A percentile compares a stretch with the other conserved stretches of the same genome.
These are phyloP conservation scores for Mustela nigripes DNA, from an alignment of 2,113 vertebrate genomes.

Conservation along the genomic window DNA sequence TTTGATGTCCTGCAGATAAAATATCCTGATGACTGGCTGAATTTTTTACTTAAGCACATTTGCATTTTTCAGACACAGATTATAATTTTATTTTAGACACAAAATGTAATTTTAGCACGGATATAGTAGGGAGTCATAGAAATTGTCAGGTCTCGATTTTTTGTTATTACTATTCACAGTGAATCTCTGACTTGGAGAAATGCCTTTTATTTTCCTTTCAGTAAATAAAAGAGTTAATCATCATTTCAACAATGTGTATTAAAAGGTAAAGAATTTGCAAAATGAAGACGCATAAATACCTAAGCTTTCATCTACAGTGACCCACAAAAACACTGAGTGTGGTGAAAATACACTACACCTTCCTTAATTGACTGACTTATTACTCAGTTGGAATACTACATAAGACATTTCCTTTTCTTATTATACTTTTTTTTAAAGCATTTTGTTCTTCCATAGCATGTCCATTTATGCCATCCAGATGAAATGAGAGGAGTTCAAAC, in stretches of 20 bases:
- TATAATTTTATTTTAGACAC: slow-evolving; percentile 25
- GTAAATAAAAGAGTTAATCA: not conserved
- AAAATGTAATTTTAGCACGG: not conserved
- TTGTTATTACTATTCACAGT: not conserved
- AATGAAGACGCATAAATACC: not conserved
- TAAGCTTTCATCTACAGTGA: not conserved
- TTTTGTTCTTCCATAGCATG: not conserved
- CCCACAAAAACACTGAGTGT: not conserved
- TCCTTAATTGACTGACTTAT: not conserved
- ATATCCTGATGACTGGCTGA: slow-evolving; percentile 22
- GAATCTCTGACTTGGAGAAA: slow-evolving; percentile 12
- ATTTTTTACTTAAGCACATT: not conserved
- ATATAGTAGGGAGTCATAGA: not conserved
- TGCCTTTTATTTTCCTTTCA: not conserved
- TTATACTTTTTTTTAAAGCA: not conserved
- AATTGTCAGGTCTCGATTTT: not conserved
- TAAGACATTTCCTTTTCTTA: not conserved
- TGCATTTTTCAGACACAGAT: slow-evolving; percentile 9
- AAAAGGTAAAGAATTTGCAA: not conserved
- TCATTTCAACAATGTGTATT: not conserved
- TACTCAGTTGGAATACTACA: not conserved
- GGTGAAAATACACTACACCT: not conserved
- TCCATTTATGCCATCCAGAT: not conserved
- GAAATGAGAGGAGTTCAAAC: not conserved
- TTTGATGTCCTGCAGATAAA: slow-evolving; percentile 59